Base-by-base conservation (phyloP, 1,140 invertebrate genomes). In the Brachionus asplanchnoidis region DNA sequence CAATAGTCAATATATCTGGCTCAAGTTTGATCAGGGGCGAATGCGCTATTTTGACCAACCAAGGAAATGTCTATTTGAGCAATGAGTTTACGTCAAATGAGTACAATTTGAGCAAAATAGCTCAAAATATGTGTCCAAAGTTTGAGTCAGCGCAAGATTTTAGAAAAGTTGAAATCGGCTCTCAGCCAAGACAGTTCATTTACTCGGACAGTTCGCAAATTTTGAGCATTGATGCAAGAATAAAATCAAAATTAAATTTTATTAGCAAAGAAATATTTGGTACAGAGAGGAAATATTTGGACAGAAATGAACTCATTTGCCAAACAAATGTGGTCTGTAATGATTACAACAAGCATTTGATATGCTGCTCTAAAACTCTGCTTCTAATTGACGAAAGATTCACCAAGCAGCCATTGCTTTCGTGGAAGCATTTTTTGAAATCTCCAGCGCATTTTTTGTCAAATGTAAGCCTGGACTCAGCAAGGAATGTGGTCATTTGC, bases 381-480 rank as follows among this genome's bases (percentile, higher is more conserved):
- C n/a, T 60, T 42, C 26, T 82, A 6, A 26, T 82, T 40, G 79
- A 82, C 28, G 79, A 82, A 65, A 23, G 79, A 60, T 82, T 42
- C 40, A 17, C 79, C 12, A 82, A 82, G 12, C 53, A 42, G 20
- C 53, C 79, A 20, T 82, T 82, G 28, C 42, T 82, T 12, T 60
- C 53, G n/a, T 82, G 79, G 79, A 60, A 60, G 12, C 79, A 82
- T 46, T 65, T 65, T 65, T 32, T 82, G 40, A 82, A 82, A 17
- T 44, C 53, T 32, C 3, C 50, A 23, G 6, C 53, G 3, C 28
- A 44, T 20, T 82, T 82, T 42, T 20, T 82, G 20, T 14, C 14
- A 9, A 68, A 60, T 42, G 14, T 44, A 40, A 44, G n/a, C 26
- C 11, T 65, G 26, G 32, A 40, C 0, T 28, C 53, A 32, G 53